A percentile compares a stretch with the other conserved stretches of the same genome.
These are phyloP conservation scores for Caenorhabditis briggsae DNA, from an alignment of 1,140 invertebrate species.

Conservation along the genomic window DNA sequence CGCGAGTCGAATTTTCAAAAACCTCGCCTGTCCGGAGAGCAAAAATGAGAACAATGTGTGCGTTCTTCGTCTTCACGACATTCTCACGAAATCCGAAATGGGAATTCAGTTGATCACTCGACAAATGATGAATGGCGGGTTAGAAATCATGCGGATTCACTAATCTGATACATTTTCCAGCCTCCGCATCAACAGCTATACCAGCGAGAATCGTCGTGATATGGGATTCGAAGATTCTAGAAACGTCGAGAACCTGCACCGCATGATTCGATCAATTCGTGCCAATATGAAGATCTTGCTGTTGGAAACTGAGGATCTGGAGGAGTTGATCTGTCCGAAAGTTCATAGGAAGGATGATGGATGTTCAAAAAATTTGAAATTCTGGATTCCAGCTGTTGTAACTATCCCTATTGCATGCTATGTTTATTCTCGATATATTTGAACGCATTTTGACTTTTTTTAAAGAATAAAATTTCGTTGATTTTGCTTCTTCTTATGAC, in stretches of 20 bases:
- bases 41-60: neutral
- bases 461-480: neutral
- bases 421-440: neutral
- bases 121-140: constrained; percentile 31
- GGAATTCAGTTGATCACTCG: neutral
- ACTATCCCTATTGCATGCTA: neutral
- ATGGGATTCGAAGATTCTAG: neutral
- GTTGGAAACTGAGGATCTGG: neutral
- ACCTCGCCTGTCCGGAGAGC: neutral
- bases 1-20: constrained; percentile 9
- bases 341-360: neutral
- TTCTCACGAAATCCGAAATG: neutral
- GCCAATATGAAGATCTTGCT: neutral
- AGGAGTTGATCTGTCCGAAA: neutral
- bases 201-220: neutral
- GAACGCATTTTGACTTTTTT: neutral
- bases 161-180: neutral
- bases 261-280: neutral
- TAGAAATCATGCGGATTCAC: neutral
- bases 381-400: neutral
- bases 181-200: neutral
- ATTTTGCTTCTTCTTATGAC: neutral
- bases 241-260: neutral
- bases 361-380: neutral
- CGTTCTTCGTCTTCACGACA: constrained; percentile 14